phyloP scores from a whole-genome alignment of 2,888 invertebrate genomes.

The Pristionchus japonicus region DNA sequence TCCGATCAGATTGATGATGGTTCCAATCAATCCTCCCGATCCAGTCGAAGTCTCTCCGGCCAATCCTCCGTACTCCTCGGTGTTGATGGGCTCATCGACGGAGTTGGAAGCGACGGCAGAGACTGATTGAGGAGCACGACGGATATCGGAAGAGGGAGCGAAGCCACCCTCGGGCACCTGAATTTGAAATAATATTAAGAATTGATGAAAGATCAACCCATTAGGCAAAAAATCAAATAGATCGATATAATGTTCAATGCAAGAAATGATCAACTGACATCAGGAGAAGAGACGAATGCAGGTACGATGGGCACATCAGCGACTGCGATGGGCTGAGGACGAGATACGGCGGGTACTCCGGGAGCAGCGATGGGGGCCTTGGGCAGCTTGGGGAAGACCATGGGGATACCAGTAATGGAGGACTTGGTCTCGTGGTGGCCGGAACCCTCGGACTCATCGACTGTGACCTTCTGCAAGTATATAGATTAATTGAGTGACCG shows the following conservation, averaged over 20 bases:
- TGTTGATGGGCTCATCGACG: constrained; percentile 54
- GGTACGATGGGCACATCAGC: constrained; percentile 53
- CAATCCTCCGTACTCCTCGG: constrained; percentile 67
- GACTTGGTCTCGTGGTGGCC: constrained; percentile 63
- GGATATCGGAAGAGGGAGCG: constrained; percentile 63
- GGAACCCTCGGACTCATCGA: constrained; percentile 60
- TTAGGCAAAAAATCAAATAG: background rate
- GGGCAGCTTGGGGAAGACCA: constrained; percentile 73
- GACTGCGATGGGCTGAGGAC: constrained; percentile 1
- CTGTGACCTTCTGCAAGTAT: constrained; percentile 29
- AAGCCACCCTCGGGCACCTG: constrained; percentile 73
- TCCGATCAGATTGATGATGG: constrained; percentile 71
- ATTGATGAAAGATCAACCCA: background rate
- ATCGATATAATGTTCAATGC: background rate
- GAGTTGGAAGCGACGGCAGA: constrained; percentile 60
- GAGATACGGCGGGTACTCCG: constrained; percentile 6
- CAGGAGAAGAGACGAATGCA: constrained; percentile 57
- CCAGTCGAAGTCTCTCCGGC: constrained; percentile 67
- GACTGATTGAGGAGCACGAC: constrained; percentile 69
- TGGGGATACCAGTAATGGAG: constrained; percentile 75
- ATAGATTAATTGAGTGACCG: background rate
- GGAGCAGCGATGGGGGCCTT: constrained; percentile 62
- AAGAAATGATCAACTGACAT: too few species aligned
- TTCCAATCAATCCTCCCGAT: constrained; percentile 72
- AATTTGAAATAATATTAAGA: too few species aligned